Base-by-base conservation (phyloP, 2,888 invertebrate species). In the Chorisops tibialis region DNA sequence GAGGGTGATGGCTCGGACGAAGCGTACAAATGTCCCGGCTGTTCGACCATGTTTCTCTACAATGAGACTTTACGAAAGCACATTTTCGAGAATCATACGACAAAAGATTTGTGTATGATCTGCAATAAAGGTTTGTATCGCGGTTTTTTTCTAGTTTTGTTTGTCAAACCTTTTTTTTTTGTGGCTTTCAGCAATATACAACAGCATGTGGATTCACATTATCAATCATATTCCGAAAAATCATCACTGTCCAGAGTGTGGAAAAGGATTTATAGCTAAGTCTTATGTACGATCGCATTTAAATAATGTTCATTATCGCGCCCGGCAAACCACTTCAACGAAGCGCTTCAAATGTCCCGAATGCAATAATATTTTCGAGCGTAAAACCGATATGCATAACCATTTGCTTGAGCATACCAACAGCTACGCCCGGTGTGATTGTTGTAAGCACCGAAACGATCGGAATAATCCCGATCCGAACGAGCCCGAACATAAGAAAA, bases 221-320 rank as follows among this genome's bases (percentile, higher is more conserved):
- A 43, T 56, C 43, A 56, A 56, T 30, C 56, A 56, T 56, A 56
- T 56, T 56, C 56, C 56, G 19, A 56, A 56, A 43, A 56, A 56
- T 19, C 56, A 56, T 45, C 43, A 30, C 12, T 56, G 56, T 35
- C 56, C 56, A 9, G 45, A 56, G 30, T 56, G 56, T 30, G 56
- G 56, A 16, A 56, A 56, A 16, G 56, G 56, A 14, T 56, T 56
- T 45, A 56, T 56, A 3, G 43, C 56, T 3, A 38, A 38, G 24
- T 56, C 56, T 6, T 56, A 56, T 18, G 45, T 56, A n/a, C 24
- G 56, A 14, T 56, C 56, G 19, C 56, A 56, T 18, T 45, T 56
- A 18, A 56, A 43, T 30, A 56, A 56, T 16, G 56, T 56, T 4
- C 56, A 56, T 56, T 30, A 43, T 43, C 24, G 24, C 14, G 2